A percentile compares a stretch with the other conserved stretches of the same genome.
These are phyloP conservation scores for Podiceps cristatus DNA, from an alignment of 2,113 vertebrate species.

Conservation along the genomic window DNA sequence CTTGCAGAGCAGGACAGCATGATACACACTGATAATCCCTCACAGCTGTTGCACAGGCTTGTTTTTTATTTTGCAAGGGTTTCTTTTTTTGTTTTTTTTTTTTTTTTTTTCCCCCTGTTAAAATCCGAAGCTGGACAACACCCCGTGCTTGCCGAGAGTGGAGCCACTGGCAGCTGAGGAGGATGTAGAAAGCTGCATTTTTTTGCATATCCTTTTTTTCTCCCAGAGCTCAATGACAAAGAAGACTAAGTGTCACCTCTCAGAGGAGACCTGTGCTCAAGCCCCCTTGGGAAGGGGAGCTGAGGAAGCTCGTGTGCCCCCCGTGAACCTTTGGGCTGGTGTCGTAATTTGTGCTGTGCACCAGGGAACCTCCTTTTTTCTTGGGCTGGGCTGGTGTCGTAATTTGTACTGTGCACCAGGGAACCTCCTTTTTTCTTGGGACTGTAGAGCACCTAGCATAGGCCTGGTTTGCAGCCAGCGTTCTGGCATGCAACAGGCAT, in stretches of 20 bases:
- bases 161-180: background rate
- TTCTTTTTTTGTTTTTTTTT: accelerated
- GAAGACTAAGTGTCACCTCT: background rate
- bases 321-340: background rate
- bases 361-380: background rate
- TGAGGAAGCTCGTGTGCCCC: background rate
- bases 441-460: background rate
- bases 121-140: background rate
- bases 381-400: background rate
- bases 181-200: background rate
- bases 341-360: background rate
- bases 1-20: background rate
- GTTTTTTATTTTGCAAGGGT: too few relatives aligned
- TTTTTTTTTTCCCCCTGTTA: background rate
- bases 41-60: slow-evolving; percentile 54
- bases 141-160: accelerated
- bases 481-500: background rate
- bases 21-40: slow-evolving; percentile 36
- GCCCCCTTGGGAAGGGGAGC: background rate
- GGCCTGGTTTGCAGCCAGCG: background rate
- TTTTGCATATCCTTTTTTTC: background rate
- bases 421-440: background rate
- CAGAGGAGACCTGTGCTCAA: background rate
- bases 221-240: background rate
- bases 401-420: background rate